Evolutionary conservation across 2,888 invertebrate species (phyloP).

Genomic region (Dryobota labecula): DNA sequence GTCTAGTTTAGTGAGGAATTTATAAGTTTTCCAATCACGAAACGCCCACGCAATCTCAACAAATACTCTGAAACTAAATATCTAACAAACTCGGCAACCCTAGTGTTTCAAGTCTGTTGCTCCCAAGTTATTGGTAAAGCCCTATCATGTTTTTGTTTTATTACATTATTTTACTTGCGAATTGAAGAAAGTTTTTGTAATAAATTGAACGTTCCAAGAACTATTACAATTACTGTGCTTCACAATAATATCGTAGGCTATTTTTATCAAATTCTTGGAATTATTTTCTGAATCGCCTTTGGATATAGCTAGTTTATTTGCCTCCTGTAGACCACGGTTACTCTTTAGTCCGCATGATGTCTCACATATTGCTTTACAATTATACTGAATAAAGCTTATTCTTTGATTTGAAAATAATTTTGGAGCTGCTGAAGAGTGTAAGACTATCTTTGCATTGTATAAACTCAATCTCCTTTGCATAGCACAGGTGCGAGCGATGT

Average conservation of each 20-base stretch:
- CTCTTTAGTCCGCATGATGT: neutral
- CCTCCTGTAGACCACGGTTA: neutral
- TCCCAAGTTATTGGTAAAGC: conserved; percentile 15
- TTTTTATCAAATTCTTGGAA: neutral
- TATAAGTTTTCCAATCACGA: conserved; percentile 21
- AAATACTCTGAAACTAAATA: conserved; percentile 10
- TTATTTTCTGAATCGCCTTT: neutral
- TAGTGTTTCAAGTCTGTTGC: conserved; percentile 20
- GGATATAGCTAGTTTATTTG: neutral
- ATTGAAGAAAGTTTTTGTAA: conserved; percentile 20
- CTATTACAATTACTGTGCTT: neutral
- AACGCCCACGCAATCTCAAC: conserved; percentile 7
- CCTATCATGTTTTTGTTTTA: conserved; percentile 21
- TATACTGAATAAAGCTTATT: neutral
- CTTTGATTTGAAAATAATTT: no score
- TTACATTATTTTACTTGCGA: conserved; percentile 19
- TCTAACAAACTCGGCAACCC: conserved; percentile 11
- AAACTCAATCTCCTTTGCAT: no score
- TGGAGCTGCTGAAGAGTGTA: no score
- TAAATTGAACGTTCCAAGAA: conserved; percentile 17
- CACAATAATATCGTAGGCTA: neutral
- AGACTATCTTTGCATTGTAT: no score
- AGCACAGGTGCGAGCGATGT: no score
- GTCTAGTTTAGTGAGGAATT: conserved; percentile 10
- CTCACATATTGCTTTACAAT: neutral